Conservation (phyloP, 2,113 vertebrate genomes). For the Casuarius casuarius region DNA sequence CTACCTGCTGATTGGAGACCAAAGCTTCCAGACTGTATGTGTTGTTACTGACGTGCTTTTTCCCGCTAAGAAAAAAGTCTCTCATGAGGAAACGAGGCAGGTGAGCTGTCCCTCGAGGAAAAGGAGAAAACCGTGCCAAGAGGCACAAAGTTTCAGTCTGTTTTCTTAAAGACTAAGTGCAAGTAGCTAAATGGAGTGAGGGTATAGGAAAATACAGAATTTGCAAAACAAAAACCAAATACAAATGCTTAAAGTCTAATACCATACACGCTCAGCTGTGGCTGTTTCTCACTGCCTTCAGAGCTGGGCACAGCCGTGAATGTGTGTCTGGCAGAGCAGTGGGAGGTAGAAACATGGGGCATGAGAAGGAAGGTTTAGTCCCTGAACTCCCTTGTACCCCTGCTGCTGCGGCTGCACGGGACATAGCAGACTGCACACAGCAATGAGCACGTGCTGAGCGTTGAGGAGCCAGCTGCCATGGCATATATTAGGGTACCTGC, state of each 20-base stretch:
- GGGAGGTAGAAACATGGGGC: background rate
- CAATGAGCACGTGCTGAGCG: background rate
- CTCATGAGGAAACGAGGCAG: background rate
- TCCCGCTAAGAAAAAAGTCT: background rate
- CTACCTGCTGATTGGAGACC: background rate
- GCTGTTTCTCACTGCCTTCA: background rate
- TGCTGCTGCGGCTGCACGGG: background rate
- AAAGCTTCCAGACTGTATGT: background rate
- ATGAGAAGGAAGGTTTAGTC: background rate
- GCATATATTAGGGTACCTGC: too few species aligned
- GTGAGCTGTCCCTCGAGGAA: background rate
- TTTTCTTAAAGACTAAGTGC: background rate
- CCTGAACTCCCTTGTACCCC: rapidly evolving
- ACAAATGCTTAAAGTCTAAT: background rate
- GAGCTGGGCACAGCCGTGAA: background rate
- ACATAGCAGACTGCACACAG: background rate
- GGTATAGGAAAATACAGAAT: background rate
- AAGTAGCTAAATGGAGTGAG: background rate
- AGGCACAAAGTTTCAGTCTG: background rate
- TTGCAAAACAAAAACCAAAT: background rate
- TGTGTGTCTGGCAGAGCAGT: background rate
- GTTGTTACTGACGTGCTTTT: background rate
- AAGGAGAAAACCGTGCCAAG: background rate
- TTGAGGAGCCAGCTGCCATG: too few species aligned
- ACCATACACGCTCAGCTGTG: background rate